Evolutionary conservation across 2,113 vertebrate genomes (phyloP).

Genomic region (Dascyllus trimaculatus): DNA sequence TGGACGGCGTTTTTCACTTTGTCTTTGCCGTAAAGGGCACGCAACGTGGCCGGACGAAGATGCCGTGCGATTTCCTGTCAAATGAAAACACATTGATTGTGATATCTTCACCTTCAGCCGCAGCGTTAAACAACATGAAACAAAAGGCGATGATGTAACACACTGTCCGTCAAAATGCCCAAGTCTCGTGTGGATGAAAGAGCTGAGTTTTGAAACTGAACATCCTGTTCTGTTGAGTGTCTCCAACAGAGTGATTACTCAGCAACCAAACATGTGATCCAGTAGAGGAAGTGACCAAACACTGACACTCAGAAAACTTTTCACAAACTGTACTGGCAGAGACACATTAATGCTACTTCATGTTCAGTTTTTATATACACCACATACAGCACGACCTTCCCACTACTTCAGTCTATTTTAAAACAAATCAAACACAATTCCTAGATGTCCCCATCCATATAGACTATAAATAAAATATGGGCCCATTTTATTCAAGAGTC

Average conservation of each 20-base stretch:
- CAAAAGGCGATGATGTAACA: not conserved
- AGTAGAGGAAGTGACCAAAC: constrained; percentile 50
- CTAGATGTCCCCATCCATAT: not conserved
- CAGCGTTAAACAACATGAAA: not conserved
- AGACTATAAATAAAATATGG: not conserved
- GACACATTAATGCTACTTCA: not conserved
- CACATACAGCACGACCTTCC: not conserved
- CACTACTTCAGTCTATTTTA: not conserved
- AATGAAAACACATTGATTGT: constrained; percentile 35
- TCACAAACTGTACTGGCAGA: not conserved
- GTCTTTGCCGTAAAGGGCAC: constrained; percentile 91
- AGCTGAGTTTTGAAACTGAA: constrained; percentile 20
- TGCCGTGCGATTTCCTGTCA: constrained; percentile 91
- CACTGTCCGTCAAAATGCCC: not conserved
- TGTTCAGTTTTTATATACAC: not conserved
- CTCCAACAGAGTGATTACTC: constrained; percentile 51
- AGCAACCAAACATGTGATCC: constrained; percentile 67
- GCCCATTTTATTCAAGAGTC: not conserved
- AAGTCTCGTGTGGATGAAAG: not conserved
- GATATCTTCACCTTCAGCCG: not conserved
- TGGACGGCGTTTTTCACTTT: constrained; percentile 94
- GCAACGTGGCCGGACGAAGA: constrained; percentile 90
- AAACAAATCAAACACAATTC: no score
- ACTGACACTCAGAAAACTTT: constrained; percentile 13
- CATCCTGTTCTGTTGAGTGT: constrained; percentile 53